Conservation (phyloP, 2,113 vertebrate genomes). For the Silurus asotus region DNA sequence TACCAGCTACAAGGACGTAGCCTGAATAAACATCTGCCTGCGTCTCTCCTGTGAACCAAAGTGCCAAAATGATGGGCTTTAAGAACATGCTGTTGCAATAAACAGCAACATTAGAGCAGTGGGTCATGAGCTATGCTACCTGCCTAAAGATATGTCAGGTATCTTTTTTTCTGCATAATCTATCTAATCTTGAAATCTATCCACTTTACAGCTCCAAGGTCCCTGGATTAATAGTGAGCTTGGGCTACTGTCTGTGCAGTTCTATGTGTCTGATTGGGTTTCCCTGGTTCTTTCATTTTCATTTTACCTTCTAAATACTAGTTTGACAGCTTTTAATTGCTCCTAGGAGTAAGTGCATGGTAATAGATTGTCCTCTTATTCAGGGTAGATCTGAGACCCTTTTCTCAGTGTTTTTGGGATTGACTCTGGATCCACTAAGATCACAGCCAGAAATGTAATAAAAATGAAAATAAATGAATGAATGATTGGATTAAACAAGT, state of each 20-base stretch:
- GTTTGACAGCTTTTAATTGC: no score
- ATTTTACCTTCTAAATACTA: no score
- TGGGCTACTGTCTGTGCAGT: not conserved
- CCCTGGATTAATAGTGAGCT: not conserved
- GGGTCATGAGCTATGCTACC: no score
- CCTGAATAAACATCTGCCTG: not conserved
- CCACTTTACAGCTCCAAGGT: not conserved
- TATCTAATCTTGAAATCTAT: not conserved
- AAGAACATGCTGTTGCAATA: not conserved
- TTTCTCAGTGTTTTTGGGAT: no score
- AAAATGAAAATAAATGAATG: no score
- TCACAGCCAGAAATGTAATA: no score
- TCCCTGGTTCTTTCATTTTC: no score
- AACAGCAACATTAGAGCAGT: not conserved
- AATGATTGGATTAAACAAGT: no score
- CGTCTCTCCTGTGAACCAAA: not conserved
- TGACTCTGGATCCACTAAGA: not conserved
- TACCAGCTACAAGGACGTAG: not conserved
- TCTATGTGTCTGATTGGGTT: not conserved
- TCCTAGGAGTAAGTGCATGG: no score
- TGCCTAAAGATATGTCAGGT: not conserved
- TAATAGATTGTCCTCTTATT: no score
- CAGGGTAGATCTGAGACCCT: no score
- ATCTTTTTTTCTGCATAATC: not conserved
- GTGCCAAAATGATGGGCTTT: not conserved